These are phyloP conservation scores for Busarellus nigricollis DNA, from an alignment of 2,797 vertebrate genomes.

Conservation along the genomic window DNA sequence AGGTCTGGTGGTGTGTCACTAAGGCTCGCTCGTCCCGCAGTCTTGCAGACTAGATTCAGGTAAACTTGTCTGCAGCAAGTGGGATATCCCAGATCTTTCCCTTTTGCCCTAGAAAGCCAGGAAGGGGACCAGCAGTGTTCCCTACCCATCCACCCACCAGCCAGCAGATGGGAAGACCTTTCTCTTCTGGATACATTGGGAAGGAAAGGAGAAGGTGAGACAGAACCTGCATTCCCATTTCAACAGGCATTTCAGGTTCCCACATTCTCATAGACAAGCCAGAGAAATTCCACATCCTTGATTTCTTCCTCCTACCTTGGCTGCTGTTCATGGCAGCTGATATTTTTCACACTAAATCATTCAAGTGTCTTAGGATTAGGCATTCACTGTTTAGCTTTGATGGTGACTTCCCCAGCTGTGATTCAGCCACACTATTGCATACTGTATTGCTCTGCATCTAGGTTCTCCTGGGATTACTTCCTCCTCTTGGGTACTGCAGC, in stretches of 20 bases:
- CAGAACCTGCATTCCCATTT: not conserved
- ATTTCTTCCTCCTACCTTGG: not conserved
- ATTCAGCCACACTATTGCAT: fast-evolving
- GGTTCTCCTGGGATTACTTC: not conserved
- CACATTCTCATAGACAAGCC: not conserved
- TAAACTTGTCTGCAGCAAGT: not conserved
- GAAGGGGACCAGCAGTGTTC: not conserved
- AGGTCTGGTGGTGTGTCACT: not conserved
- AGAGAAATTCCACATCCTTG: not conserved
- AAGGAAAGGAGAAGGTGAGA: not conserved
- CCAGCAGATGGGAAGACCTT: not conserved
- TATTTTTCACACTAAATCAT: not conserved
- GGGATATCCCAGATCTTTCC: not conserved
- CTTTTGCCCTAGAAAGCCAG: not conserved
- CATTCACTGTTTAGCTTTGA: not conserved
- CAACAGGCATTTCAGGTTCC: not conserved
- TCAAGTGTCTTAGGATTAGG: not conserved
- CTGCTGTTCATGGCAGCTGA: not conserved
- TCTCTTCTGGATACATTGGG: fast-evolving
- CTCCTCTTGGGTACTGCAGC: not conserved
- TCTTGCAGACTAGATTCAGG: not conserved
- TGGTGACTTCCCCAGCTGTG: not conserved
- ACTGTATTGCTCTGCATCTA: not conserved
- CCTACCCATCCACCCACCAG: not conserved
- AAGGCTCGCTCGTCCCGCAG: not conserved